Evolutionary conservation across 2,113 vertebrate species (phyloP).

Genomic region (Phycodurus eques): DNA sequence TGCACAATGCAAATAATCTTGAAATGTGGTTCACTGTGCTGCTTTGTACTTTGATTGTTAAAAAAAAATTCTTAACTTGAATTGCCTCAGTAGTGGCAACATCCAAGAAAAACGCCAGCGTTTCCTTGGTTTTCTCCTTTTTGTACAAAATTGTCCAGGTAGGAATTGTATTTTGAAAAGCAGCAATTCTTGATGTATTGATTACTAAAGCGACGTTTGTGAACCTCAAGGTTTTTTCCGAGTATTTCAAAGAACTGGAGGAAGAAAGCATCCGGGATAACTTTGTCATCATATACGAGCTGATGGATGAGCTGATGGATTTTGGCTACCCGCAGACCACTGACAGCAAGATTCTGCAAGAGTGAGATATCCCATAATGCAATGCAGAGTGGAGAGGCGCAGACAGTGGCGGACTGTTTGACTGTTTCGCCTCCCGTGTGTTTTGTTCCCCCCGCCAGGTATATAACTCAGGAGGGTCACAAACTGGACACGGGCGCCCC

Average conservation of each 20-base stretch:
- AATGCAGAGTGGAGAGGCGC: not conserved
- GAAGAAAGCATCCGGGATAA: slow-evolving; percentile 99
- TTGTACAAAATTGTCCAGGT: slow-evolving; percentile 98
- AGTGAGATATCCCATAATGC: slow-evolving; percentile 77
- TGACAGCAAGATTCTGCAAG: slow-evolving; percentile 98
- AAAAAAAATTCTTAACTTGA: slow-evolving; percentile 63
- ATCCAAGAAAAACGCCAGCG: slow-evolving; percentile 96
- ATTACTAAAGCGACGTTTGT: not conserved
- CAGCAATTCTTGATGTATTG: not conserved
- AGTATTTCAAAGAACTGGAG: slow-evolving; percentile 98
- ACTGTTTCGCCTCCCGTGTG: slow-evolving; percentile 12
- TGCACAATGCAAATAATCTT: not conserved
- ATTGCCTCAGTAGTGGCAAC: slow-evolving; percentile 87
- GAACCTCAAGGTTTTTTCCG: slow-evolving; percentile 85
- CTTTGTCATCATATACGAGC: slow-evolving; percentile 98
- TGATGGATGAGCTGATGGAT: slow-evolving; percentile 98
- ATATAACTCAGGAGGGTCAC: slow-evolving; percentile 98
- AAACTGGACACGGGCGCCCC: slow-evolving; percentile 99
- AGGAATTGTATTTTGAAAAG: slow-evolving; percentile 27
- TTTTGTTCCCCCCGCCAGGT: slow-evolving; percentile 70
- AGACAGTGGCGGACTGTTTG: not conserved
- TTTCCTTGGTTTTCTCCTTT: slow-evolving; percentile 96
- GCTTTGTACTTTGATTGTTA: not conserved
- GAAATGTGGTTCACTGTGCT: not conserved
- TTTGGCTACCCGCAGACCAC: slow-evolving; percentile 98